Base-by-base conservation (phyloP, 2,888 invertebrate genomes). In the Lasioglossum zephyrum region DNA sequence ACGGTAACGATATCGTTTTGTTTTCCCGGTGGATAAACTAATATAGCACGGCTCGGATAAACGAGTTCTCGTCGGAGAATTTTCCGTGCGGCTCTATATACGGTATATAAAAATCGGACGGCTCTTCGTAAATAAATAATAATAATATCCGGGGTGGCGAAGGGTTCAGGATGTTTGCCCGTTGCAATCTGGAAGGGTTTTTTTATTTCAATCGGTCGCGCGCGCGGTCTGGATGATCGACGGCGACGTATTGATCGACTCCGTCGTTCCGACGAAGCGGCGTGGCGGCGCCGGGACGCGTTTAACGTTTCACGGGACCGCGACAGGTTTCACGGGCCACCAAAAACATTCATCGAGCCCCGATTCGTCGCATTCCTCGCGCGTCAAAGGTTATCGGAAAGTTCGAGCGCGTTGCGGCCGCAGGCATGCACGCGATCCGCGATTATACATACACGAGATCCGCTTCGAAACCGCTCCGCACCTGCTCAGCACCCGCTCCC, bases 341-440 rank as follows among this genome's bases (percentile, higher is more conserved):
- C 66, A 66, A 36, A 66, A 66, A 66, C 66, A 66, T 66, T 66
- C n/a, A 41, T 22, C 70, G 70, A n/a, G 41, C 41, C 16, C n/a
- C 41, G 41, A 41, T 39, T 41, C 36, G 66, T 66, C n/a, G 60
- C 44, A 66, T 74, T 60, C 53, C 66, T 18, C 26, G 39, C 44
- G 39, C 60, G 44, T 31, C 9, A 75, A 81, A 81, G 73, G 53
- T 57, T 31, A 76, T 39, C 22, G 76, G 60, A 75, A 73, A 78
- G 76, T 73, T 77, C 69, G 18, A 5, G 16, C 57, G 36, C 11
- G 22, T 22, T 16, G 31, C 22, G 18, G 76, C 26, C 57, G 26
- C 41, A n/a, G 47, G 36, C 36, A 49, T 16, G 44, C 73, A 82
- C 82, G 74, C 79, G 74, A 70, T 4, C 26, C 63, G n/a, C 63